phyloP scores from a whole-genome alignment of 2,888 invertebrate genomes.

The Andrena haemorrhoa region DNA sequence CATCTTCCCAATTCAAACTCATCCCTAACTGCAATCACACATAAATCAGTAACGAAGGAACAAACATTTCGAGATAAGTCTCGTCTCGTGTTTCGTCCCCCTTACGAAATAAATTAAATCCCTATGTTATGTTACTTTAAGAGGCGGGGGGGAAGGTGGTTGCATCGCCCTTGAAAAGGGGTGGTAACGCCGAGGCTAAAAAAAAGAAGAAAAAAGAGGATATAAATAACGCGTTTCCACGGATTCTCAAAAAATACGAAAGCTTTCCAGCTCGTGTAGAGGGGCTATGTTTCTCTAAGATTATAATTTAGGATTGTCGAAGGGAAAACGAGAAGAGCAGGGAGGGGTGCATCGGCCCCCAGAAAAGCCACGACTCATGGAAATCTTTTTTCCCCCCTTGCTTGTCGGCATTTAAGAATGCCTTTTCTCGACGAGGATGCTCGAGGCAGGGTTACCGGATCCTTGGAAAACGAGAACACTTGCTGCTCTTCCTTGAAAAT shows the following conservation, averaged over 20 bases:
- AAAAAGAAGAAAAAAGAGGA: conserved; percentile 10
- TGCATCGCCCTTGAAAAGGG: conserved; percentile 6
- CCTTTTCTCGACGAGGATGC: conserved; percentile 28
- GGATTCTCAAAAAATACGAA: conserved; percentile 23
- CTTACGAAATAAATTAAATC: conserved; percentile 34
- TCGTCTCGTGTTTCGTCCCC: background rate
- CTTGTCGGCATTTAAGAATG: conserved; percentile 31
- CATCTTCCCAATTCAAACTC: background rate
- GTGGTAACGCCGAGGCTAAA: background rate
- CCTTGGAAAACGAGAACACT: conserved; percentile 55
- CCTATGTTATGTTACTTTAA: conserved; percentile 3
- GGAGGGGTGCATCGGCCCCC: conserved; percentile 16
- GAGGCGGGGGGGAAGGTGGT: no score
- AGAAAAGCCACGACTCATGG: conserved; percentile 27
- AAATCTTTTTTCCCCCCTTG: conserved; percentile 31
- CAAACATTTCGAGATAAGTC: background rate
- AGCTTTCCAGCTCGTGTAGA: background rate
- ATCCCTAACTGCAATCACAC: background rate
- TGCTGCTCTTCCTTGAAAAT: conserved; percentile 42
- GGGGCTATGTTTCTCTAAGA: background rate
- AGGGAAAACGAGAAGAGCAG: conserved; percentile 1
- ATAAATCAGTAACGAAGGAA: background rate
- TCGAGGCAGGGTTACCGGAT: conserved; percentile 30
- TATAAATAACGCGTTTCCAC: conserved; percentile 29
- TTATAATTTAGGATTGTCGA: conserved; percentile 37